Percentiles rank a stretch among this genome's conserved stretches.
These are phyloP conservation scores for Leptinotarsa texana DNA, from an alignment of 1,140 invertebrate genomes.

Conservation along the genomic window DNA sequence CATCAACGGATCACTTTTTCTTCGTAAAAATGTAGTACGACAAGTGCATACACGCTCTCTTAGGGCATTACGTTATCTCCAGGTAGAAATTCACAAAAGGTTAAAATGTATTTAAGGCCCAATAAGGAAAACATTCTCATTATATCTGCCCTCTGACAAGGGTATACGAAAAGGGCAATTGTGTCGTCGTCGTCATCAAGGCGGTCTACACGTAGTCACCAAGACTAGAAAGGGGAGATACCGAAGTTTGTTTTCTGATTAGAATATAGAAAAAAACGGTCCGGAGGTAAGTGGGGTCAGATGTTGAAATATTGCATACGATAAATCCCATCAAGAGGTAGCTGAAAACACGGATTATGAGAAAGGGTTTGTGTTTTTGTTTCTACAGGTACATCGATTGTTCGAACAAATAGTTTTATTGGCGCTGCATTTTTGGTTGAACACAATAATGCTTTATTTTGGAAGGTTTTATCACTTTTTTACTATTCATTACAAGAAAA, in stretches of 20 bases:
- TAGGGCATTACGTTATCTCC: conserved; percentile 13
- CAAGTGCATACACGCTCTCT: conserved; percentile 21
- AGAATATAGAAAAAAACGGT: background rate
- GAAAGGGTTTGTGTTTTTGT: no score
- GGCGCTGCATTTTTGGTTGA: no score
- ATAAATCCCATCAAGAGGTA: background rate
- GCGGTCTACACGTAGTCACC: conserved; percentile 1
- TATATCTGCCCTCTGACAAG: conserved; percentile 22
- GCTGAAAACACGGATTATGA: background rate
- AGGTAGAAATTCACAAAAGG: conserved; percentile 24
- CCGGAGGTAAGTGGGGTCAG: background rate
- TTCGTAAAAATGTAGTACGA: conserved; percentile 19
- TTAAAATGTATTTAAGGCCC: conserved; percentile 23
- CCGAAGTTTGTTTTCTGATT: conserved; percentile 8
- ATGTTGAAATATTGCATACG: background rate
- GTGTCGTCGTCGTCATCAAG: conserved; percentile 10
- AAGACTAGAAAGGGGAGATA: conserved; percentile 5
- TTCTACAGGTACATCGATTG: no score
- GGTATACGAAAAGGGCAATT: conserved; percentile 19
- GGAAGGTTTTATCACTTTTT: no score
- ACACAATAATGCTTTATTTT: no score
- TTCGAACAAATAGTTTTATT: no score
- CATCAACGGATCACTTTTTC: conserved; percentile 13
- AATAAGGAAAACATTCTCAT: conserved; percentile 24
- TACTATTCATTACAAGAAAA: no score